Conservation (phyloP, 1,140 invertebrate genomes). For the Potamilus streckersoni region DNA sequence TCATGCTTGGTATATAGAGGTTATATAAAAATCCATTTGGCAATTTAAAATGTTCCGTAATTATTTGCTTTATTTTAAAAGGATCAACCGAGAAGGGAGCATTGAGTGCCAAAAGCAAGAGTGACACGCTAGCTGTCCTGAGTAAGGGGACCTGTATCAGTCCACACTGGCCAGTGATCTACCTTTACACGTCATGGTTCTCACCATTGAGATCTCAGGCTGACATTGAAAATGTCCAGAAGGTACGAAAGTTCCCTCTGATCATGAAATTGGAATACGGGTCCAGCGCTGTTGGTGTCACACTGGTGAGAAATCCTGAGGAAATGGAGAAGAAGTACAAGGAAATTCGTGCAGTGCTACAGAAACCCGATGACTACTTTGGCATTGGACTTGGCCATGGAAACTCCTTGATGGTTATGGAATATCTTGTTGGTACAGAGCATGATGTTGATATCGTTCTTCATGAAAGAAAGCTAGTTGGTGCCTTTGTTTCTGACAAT, state of each 20-base stretch:
- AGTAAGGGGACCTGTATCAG: constrained; percentile 20
- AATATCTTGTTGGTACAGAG: constrained; percentile 41
- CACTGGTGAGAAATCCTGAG: constrained; percentile 30
- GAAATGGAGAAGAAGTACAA: constrained; percentile 27
- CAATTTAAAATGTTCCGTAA: too few species aligned
- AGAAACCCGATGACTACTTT: constrained; percentile 32
- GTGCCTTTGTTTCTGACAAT: constrained; percentile 49
- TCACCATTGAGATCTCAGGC: constrained; percentile 12
- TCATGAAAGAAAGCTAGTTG: constrained; percentile 37
- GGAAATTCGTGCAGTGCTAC: constrained; percentile 19
- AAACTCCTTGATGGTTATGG: constrained; percentile 40
- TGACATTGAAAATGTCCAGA: constrained; percentile 18
- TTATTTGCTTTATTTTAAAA: neutral
- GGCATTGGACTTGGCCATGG: constrained; percentile 45
- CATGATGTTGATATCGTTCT: constrained; percentile 50
- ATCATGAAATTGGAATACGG: constrained; percentile 49
- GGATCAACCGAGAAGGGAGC: constrained; percentile 28
- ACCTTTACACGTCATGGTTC: constrained; percentile 30
- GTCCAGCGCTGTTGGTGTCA: constrained; percentile 46
- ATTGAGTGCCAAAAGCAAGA: constrained; percentile 44
- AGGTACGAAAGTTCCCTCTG: constrained; percentile 28
- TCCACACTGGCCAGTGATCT: constrained; percentile 38
- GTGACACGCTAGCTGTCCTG: constrained; percentile 34
- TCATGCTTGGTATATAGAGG: too few species aligned
- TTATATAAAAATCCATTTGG: too few species aligned